Evolutionary conservation across 2,113 vertebrate genomes (phyloP).

Genomic region (Rhabdornis inornatus): DNA sequence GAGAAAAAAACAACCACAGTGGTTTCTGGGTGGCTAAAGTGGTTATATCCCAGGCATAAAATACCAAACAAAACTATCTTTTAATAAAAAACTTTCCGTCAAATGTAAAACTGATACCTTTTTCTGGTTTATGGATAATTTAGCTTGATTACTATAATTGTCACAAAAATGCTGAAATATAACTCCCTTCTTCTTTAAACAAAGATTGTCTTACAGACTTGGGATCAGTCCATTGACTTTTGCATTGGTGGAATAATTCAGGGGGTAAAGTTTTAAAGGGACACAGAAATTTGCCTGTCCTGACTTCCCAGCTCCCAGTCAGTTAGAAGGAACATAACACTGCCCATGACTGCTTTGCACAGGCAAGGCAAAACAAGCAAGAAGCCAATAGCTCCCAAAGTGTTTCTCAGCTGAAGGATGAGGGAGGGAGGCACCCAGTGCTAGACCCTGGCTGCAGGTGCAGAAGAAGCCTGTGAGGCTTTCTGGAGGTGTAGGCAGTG

Average conservation of each 20-base stretch:
- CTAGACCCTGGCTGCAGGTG: not conserved
- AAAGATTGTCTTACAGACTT: conserved; percentile 43
- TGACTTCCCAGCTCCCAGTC: not conserved
- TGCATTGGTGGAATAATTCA: not conserved
- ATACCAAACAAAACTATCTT: conserved; percentile 44
- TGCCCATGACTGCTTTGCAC: accelerated
- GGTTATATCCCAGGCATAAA: conserved; percentile 40
- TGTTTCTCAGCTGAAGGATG: not conserved
- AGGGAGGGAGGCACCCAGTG: not conserved
- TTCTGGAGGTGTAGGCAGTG: not conserved
- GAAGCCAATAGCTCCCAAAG: not conserved
- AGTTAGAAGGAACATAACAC: not conserved
- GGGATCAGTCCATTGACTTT: not conserved
- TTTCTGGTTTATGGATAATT: conserved; percentile 63
- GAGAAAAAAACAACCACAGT: conserved; percentile 35
- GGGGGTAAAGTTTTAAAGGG: not conserved
- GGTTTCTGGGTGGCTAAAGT: conserved; percentile 45
- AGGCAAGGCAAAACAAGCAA: not conserved
- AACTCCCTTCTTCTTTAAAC: conserved; percentile 37
- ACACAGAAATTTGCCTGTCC: not conserved
- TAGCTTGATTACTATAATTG: conserved; percentile 55
- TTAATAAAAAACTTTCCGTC: conserved; percentile 52
- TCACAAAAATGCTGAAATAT: conserved; percentile 56
- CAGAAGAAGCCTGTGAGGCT: accelerated
- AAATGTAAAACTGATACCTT: conserved; percentile 49